phyloP scores from a whole-genome alignment of 2,888 invertebrate species.

The Amblyteles armatorius region DNA sequence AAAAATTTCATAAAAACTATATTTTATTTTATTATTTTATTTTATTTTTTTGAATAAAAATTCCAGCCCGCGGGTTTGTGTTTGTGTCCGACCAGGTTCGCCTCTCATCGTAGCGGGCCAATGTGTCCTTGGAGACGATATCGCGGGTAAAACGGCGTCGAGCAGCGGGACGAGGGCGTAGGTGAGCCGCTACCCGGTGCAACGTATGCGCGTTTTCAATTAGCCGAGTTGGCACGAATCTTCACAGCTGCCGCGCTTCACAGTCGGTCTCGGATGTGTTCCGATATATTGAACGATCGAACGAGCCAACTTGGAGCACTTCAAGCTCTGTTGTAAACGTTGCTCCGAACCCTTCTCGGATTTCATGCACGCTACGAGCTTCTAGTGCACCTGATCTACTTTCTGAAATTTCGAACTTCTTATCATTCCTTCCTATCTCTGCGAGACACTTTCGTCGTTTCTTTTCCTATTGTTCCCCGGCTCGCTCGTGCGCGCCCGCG shows the following conservation, averaged over 20 bases:
- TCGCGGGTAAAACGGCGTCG: conserved; percentile 8
- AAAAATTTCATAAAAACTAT: background rate
- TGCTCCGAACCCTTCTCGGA: background rate
- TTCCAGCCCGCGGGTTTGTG: background rate
- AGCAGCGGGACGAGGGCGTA: background rate
- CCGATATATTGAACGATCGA: conserved; percentile 13
- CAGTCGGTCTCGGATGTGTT: conserved; percentile 8
- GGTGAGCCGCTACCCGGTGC: background rate
- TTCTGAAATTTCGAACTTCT: conserved; percentile 9
- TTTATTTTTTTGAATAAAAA: background rate
- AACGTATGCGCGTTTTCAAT: conserved; percentile 35
- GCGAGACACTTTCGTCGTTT: background rate
- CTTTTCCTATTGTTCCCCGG: background rate
- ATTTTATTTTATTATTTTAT: background rate
- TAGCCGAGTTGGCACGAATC: conserved; percentile 34
- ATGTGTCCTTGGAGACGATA: conserved; percentile 22
- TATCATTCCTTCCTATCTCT: background rate
- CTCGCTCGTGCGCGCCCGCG: background rate
- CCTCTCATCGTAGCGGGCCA: conserved; percentile 22
- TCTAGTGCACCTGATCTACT: background rate
- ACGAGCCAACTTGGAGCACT: background rate
- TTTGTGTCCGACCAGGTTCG: background rate
- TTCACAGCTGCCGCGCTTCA: conserved; percentile 5
- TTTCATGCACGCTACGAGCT: background rate
- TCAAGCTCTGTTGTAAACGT: background rate